A percentile compares a stretch with the other conserved stretches of the same genome.
Evolutionary conservation across 1,140 invertebrate genomes (phyloP).

Genomic region (Drosophila ogumai): DNA sequence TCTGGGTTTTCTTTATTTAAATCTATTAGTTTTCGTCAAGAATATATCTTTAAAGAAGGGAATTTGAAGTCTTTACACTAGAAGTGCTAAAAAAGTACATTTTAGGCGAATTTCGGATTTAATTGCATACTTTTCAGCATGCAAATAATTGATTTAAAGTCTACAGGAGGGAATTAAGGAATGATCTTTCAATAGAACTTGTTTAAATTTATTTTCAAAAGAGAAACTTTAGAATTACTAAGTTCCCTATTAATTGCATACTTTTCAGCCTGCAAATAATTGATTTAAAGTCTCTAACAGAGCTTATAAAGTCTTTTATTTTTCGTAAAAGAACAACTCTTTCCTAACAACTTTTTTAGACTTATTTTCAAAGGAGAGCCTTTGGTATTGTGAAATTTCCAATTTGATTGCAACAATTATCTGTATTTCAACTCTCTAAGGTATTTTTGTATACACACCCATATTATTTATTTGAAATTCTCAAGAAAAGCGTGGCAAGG

Average conservation of each 20-base stretch:
- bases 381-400: background rate
- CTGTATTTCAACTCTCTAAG: background rate
- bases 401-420: too few relatives aligned
- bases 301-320: too few relatives aligned
- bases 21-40: background rate
- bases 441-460: background rate
- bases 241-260: background rate
- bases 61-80: too few relatives aligned
- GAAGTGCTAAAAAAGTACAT: background rate
- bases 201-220: too few relatives aligned
- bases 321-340: too few relatives aligned
- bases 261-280: background rate
- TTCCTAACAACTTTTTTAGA: too few relatives aligned
- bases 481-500: constrained; percentile 3
- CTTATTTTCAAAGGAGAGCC: too few relatives aligned
- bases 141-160: background rate
- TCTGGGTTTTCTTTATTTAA: background rate
- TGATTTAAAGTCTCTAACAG: background rate
- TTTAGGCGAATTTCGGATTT: background rate
- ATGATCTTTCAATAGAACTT: too few relatives aligned
- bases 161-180: too few relatives aligned
- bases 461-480: background rate
- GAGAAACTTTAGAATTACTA: too few relatives aligned
- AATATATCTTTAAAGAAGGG: too few relatives aligned
- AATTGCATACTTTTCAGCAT: background rate